Evolutionary conservation across 2,888 invertebrate genomes (phyloP).

Genomic region (Lasioglossum figueresi): DNA sequence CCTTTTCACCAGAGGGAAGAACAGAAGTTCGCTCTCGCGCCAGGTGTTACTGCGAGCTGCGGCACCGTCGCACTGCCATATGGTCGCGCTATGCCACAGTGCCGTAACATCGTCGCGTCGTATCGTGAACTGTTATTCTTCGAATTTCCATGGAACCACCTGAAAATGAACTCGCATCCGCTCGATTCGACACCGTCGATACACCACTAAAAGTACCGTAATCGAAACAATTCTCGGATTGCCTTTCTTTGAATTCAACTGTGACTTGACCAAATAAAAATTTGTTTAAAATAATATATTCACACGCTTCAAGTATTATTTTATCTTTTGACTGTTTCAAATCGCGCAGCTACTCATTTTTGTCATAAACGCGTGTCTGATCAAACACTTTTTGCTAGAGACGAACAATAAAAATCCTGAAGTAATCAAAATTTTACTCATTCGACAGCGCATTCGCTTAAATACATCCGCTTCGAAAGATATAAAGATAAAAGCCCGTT

Average conservation of each 20-base stretch:
- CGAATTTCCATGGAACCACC: background rate
- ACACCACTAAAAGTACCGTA: background rate
- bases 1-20: background rate
- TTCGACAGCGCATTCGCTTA: too few relatives aligned
- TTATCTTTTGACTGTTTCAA: too few relatives aligned
- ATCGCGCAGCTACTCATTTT: too few relatives aligned
- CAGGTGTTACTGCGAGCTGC: slow-evolving; percentile 63
- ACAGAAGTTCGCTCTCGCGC: slow-evolving; percentile 40
- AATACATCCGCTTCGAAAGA: too few relatives aligned
- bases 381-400: too few relatives aligned
- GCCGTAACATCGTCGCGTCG: slow-evolving; percentile 36
- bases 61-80: slow-evolving; percentile 58
- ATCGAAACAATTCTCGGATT: background rate
- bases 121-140: background rate
- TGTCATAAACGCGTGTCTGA: too few relatives aligned
- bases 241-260: background rate
- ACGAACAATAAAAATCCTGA: too few relatives aligned
- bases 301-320: too few relatives aligned
- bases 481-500: too few relatives aligned
- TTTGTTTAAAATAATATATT: too few relatives aligned
- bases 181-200: background rate
- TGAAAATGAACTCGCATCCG: background rate
- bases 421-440: too few relatives aligned
- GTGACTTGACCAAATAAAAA: too few relatives aligned
- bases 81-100: slow-evolving; percentile 52